Percentiles rank a stretch among this genome's conserved stretches.
Evolutionary conservation across 2,113 vertebrate genomes (phyloP).

Genomic region (Agelaius phoeniceus): DNA sequence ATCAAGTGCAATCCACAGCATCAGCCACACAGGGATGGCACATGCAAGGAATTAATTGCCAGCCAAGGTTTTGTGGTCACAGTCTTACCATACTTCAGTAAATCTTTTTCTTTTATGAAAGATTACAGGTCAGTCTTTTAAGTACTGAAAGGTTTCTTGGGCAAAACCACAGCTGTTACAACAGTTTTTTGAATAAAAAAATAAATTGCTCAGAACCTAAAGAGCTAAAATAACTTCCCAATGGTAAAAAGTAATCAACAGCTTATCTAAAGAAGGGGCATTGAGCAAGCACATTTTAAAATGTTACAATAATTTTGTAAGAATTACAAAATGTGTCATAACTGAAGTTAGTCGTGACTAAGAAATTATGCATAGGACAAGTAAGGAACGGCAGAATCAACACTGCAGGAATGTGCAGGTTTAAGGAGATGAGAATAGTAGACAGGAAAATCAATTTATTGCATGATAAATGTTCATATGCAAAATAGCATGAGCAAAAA

Average conservation of each 20-base stretch:
- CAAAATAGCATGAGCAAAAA: not conserved
- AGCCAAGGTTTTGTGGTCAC: not conserved
- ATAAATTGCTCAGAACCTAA: not conserved
- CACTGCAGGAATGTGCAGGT: not conserved
- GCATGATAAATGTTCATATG: not conserved
- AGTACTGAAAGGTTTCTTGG: not conserved
- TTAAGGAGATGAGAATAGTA: not conserved
- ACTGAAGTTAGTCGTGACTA: not conserved
- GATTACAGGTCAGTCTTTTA: not conserved
- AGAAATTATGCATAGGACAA: not conserved
- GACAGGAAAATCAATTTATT: slow-evolving; percentile 27
- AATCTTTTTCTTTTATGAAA: not conserved
- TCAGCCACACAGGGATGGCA: not conserved
- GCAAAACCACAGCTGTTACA: not conserved
- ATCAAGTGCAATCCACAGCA: not conserved
- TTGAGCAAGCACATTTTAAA: not conserved
- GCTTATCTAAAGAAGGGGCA: not conserved
- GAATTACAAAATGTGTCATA: not conserved
- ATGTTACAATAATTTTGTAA: not conserved
- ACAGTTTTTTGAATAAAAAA: not conserved
- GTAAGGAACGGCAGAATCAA: not conserved
- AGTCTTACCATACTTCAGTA: not conserved
- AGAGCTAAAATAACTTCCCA: not conserved
- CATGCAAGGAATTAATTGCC: not conserved
- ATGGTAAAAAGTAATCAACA: not conserved